Conservation (phyloP, 2,888 invertebrate genomes). For the Carabus problematicus region DNA sequence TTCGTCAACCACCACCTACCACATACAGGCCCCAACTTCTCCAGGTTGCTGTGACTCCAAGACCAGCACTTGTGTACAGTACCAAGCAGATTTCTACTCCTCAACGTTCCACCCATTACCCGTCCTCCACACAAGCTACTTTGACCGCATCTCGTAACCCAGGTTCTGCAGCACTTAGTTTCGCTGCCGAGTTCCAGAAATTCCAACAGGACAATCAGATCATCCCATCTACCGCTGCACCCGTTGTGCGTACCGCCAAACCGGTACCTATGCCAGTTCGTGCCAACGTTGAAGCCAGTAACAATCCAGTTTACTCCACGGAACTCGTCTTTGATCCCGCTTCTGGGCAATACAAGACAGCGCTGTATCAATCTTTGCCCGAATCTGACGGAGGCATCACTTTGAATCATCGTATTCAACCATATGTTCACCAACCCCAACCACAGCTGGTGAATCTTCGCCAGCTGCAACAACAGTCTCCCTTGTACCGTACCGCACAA, state of each 20-base stretch:
- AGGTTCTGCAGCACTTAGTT: conserved; percentile 62
- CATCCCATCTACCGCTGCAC: conserved; percentile 63
- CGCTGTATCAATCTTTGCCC: conserved; percentile 77
- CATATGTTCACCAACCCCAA: conserved; percentile 70
- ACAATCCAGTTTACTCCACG: conserved; percentile 77
- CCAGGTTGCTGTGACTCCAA: conserved; percentile 67
- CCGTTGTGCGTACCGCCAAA: conserved; percentile 55
- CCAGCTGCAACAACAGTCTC: conserved; percentile 64
- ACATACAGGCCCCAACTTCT: conserved; percentile 70
- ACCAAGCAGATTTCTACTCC: conserved; percentile 53
- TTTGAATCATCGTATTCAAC: conserved; percentile 77
- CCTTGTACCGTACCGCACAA: conserved; percentile 59
- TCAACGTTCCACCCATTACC: conserved; percentile 49
- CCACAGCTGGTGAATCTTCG: conserved; percentile 64
- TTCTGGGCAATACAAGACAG: conserved; percentile 80
- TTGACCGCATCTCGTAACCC: conserved; percentile 49
- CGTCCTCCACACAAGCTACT: conserved; percentile 57
- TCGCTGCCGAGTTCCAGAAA: conserved; percentile 78
- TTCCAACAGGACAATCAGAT: conserved; percentile 73
- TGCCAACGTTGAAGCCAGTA: conserved; percentile 53
- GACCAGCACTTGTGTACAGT: conserved; percentile 58
- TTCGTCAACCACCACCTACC: conserved; percentile 66
- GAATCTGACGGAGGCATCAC: conserved; percentile 76
- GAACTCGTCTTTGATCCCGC: conserved; percentile 79
- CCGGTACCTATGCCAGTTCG: conserved; percentile 55